Conservation (phyloP, 2,797 vertebrate species). For the Syngnathus rostellatus region DNA sequence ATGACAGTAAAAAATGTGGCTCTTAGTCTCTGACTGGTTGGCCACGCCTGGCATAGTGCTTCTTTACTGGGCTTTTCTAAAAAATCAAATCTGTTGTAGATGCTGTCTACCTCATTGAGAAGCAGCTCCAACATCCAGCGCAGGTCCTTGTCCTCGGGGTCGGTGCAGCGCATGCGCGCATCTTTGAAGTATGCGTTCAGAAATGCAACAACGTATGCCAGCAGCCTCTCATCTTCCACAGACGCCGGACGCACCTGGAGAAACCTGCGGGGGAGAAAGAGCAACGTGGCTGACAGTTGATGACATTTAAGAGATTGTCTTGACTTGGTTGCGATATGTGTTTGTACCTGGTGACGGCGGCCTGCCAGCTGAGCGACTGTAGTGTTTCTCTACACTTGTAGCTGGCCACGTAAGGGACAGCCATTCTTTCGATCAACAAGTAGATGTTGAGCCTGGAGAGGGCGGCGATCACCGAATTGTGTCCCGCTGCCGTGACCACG, state of each 20-base stretch:
- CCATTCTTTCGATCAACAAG: constrained; percentile 79
- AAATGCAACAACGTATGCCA: constrained; percentile 84
- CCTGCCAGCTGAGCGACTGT: constrained; percentile 74
- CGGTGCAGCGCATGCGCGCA: constrained; percentile 50
- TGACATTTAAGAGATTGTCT: background rate
- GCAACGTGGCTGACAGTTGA: constrained; percentile 4
- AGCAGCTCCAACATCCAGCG: constrained; percentile 85
- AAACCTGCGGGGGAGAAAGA: constrained; percentile 71
- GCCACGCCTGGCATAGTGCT: background rate
- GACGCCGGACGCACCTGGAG: constrained; percentile 86
- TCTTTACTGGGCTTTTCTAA: constrained; percentile 1
- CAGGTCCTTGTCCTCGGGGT: constrained; percentile 68
- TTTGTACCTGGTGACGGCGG: constrained; percentile 77
- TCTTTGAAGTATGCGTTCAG: constrained; percentile 79
- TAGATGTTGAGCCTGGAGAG: constrained; percentile 81
- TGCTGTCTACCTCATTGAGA: constrained; percentile 68
- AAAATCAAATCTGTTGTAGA: background rate
- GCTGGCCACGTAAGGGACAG: constrained; percentile 59
- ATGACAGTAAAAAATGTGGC: too few relatives aligned
- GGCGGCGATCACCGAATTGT: constrained; percentile 77
- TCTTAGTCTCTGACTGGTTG: too few relatives aligned
- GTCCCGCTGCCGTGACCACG: constrained; percentile 73
- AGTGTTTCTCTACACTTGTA: constrained; percentile 65
- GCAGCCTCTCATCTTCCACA: constrained; percentile 84
- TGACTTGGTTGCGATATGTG: background rate